These are phyloP conservation scores for Enteromius fasciolatus DNA, from an alignment of 2,797 vertebrate species.

Conservation along the genomic window DNA sequence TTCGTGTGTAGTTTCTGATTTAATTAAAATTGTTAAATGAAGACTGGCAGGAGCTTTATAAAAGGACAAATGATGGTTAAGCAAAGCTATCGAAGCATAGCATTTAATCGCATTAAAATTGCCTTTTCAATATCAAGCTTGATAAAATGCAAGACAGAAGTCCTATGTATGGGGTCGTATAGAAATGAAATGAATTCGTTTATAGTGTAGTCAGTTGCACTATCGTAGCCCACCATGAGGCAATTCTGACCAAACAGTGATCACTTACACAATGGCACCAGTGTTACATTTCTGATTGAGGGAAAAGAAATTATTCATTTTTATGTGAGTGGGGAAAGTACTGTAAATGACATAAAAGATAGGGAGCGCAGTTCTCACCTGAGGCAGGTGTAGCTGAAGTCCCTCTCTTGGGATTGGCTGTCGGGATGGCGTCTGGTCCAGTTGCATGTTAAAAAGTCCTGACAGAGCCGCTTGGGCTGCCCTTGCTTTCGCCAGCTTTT, in stretches of 20 bases:
- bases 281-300: neutral
- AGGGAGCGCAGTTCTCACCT: slow-evolving; percentile 78
- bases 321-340: neutral
- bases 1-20: slow-evolving; percentile 54
- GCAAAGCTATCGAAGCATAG: slow-evolving; percentile 37
- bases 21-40: slow-evolving; percentile 55
- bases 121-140: slow-evolving; percentile 31
- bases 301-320: neutral
- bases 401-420: slow-evolving; percentile 91
- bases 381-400: slow-evolving; percentile 89
- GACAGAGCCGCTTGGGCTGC: slow-evolving; percentile 90
- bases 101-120: slow-evolving; percentile 39
- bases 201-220: neutral
- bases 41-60: slow-evolving; percentile 49
- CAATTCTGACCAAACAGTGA: neutral
- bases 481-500: slow-evolving; percentile 92
- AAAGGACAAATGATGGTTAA: slow-evolving; percentile 40
- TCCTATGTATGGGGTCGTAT: neutral
- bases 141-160: slow-evolving; percentile 24
- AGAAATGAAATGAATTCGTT: neutral
- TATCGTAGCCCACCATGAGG: neutral
- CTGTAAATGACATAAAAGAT: neutral
- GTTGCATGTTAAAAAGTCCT: slow-evolving; percentile 87
- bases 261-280: neutral
- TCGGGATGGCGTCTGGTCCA: slow-evolving; percentile 87